Evolutionary conservation across 1,140 invertebrate genomes (phyloP), one percentile per base, ranked within the genome.

Genomic region (Campoletis sonorensis): DNA sequence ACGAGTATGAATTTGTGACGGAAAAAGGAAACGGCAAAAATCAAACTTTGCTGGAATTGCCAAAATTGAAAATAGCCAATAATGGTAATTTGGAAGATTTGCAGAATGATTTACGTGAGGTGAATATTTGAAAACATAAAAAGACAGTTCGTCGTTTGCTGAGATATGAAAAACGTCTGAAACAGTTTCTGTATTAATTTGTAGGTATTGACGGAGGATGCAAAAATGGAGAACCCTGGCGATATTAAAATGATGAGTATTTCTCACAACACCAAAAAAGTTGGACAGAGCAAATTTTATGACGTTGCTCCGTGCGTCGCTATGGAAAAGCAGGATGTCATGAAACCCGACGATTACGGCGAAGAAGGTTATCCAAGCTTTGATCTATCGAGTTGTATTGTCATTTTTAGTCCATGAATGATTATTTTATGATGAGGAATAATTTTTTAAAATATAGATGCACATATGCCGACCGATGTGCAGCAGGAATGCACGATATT

Each of bases 401-500:
- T 54, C 5, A 58, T 21, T 58, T n/a, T 58, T 58, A 21, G 13
- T n/a, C 21, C 18, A 10, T 58, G 1, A 58, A 58, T 21, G 21
- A 21, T n/a, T 58, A 5, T 13, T 58, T 1, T 21, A 58, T 58
- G 1, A 26, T 49, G 3, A 37, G 21, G 37, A 79, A 70, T 79
- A 33, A 37, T 23, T 18, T 51, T 21, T 70, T 18, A 0, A 68
- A 82, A 33, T 83, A 81, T 13, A 91, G 89, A 91, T 84, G 79
- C 89, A 73, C 84, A 89, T 84, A 80, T 88, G 93, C 94, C 95
- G 87, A 95, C 95, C 84, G 95, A 96, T 89, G 94, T 96, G 71
- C 95, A 96, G 89, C 96, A 97, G 91, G 96, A 98, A 82, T 97
- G 96, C 87, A 97, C 96, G 77, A 95, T 98, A 85, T 99, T 99